These are phyloP conservation scores for Montipora capitata DNA, from an alignment of 92 coral and sea anemone genomes.

Conservation along the genomic window DNA sequence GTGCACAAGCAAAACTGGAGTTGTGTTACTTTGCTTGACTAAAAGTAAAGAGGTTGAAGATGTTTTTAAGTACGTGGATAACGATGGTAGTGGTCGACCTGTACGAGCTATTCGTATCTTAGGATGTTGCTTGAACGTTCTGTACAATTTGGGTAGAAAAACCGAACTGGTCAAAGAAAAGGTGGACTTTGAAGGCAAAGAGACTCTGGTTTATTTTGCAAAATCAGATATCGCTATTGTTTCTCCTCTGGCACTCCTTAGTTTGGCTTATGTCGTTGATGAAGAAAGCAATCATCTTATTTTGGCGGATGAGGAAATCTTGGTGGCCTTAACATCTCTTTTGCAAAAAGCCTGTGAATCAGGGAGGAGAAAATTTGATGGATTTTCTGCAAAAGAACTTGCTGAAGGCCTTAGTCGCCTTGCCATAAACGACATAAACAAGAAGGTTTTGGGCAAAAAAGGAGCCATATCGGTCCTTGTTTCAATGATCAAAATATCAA, in stretches of 20 bases:
- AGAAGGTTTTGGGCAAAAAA: conserved; percentile 54
- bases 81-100: conserved; percentile 20
- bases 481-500: conserved; percentile 62
- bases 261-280: conserved; percentile 67
- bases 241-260: conserved; percentile 53
- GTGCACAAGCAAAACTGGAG: conserved; percentile 26
- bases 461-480: conserved; percentile 76
- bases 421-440: conserved; percentile 67
- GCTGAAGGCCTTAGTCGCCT: conserved; percentile 69
- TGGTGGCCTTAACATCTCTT: conserved; percentile 45
- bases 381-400: conserved; percentile 72
- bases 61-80: background rate
- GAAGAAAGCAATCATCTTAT: conserved; percentile 67
- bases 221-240: conserved; percentile 52
- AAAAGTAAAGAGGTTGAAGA: conserved; percentile 13
- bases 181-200: conserved; percentile 32
- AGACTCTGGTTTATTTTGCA: conserved; percentile 51
- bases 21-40: conserved; percentile 33
- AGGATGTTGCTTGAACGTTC: conserved; percentile 36
- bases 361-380: conserved; percentile 51
- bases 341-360: conserved; percentile 48
- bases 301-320: conserved; percentile 41
- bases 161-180: conserved; percentile 5
- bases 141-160: conserved; percentile 41
- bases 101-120: conserved; percentile 33